Conservation (phyloP, 2,797 vertebrate genomes). For the Ptychobarbus kaznakovi region DNA sequence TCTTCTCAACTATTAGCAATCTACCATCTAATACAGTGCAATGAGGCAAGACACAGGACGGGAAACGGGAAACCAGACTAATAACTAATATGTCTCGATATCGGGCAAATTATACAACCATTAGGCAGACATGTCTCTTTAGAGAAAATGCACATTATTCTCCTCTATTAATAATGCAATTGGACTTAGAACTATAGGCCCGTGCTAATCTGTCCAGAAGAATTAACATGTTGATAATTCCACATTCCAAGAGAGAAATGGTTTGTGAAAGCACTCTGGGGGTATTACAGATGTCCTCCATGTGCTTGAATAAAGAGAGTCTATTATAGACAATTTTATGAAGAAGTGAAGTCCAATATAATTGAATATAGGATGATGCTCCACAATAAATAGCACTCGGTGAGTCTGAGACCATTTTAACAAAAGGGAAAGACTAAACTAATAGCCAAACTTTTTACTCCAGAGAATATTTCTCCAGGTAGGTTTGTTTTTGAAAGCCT, state of each 20-base stretch:
- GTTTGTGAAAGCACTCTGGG: neutral
- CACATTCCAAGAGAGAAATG: conserved; percentile 6
- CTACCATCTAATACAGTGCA: conserved; percentile 54
- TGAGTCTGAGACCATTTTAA: neutral
- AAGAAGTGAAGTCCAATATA: neutral
- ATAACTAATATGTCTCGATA: conserved; percentile 57
- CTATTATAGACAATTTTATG: conserved; percentile 1
- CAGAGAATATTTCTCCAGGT: neutral
- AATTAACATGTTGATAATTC: conserved; percentile 27
- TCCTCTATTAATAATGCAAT: conserved; percentile 31
- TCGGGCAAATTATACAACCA: conserved; percentile 65
- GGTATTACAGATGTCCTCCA: neutral
- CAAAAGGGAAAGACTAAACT: neutral
- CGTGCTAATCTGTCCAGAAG: conserved; percentile 15
- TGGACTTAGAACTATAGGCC: conserved; percentile 20
- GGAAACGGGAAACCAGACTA: conserved; percentile 38
- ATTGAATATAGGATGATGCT: neutral
- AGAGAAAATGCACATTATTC: conserved; percentile 29
- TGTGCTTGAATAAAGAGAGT: conserved; percentile 23
- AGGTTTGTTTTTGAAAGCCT: neutral
- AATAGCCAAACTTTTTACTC: neutral
- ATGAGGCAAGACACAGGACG: conserved; percentile 47
- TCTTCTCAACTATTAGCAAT: conserved; percentile 47
- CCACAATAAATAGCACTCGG: conserved; percentile 7
- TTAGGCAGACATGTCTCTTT: conserved; percentile 42